A percentile compares a stretch with the other conserved stretches of the same genome.
Evolutionary conservation across 2,113 vertebrate species (phyloP).

Genomic region (Muscicapa adusta): DNA sequence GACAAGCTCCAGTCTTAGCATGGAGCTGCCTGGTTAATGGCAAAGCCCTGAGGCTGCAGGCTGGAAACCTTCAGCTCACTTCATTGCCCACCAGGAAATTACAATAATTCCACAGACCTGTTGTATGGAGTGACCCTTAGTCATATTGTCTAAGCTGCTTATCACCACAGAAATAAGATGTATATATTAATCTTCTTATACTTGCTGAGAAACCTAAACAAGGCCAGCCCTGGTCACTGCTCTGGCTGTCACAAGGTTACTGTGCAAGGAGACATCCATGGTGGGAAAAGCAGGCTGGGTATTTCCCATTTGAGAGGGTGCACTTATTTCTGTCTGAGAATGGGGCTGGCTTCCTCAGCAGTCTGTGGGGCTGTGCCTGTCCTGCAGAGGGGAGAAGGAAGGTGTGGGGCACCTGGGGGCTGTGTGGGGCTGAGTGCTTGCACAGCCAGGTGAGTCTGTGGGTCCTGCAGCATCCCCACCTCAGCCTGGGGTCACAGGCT

Average conservation of each 20-base stretch:
- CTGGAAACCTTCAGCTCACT: neutral
- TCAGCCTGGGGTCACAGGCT: rapidly evolving
- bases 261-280: neutral
- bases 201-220: neutral
- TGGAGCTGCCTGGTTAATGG: neutral
- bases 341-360: neutral
- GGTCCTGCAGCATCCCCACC: neutral
- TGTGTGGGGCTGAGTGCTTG: neutral
- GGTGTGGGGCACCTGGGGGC: neutral
- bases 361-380: neutral
- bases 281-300: neutral
- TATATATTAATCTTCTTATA: slow-evolving; percentile 61
- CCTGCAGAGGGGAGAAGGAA: neutral
- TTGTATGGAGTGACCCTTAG: slow-evolving; percentile 43
- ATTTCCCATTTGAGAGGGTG: neutral
- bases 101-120: neutral
- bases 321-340: neutral
- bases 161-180: slow-evolving; percentile 47
- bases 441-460: neutral
- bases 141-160: slow-evolving; percentile 58
- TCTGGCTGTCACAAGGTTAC: slow-evolving; percentile 27
- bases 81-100: neutral
- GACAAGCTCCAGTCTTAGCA: neutral
- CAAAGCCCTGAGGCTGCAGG: neutral
- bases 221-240: slow-evolving; percentile 16